Conservation (phyloP, 2,113 vertebrate species). For the Limanda limanda region DNA sequence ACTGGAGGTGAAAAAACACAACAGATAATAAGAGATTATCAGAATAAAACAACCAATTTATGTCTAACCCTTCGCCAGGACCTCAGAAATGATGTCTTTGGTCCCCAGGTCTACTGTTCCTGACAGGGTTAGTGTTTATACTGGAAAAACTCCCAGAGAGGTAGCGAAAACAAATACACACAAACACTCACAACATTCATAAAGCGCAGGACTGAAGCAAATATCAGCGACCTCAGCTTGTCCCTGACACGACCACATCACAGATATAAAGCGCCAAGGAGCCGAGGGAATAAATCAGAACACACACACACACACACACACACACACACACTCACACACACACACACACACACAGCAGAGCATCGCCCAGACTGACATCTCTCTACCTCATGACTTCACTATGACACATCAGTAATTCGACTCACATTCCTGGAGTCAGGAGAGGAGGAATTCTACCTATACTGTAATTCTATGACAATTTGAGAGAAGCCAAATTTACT, state of each 20-base stretch:
- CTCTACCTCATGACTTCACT: constrained; percentile 42
- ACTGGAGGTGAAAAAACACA: no score
- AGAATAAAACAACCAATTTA: no score
- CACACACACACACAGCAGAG: constrained; percentile 30
- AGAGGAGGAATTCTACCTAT: neutral
- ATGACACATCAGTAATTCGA: constrained; percentile 27
- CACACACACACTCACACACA: constrained; percentile 14
- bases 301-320: constrained; percentile 3
- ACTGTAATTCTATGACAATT: neutral
- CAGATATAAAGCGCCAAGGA: no score
- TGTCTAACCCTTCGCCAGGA: no score
- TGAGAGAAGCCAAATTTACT: neutral
- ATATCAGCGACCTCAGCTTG: no score
- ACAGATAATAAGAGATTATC: no score
- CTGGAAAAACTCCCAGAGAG: no score
- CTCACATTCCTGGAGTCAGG: constrained; percentile 27
- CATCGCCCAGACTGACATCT: constrained; percentile 46
- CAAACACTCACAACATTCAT: neutral
- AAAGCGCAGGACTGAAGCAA: neutral
- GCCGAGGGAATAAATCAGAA: no score
- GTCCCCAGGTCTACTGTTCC: no score
- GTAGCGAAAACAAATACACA: neutral
- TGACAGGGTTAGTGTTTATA: no score
- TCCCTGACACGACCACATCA: no score
- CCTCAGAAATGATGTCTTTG: no score